A percentile compares a stretch with the other conserved stretches of the same genome.
These are phyloP conservation scores for Hirtodrosophila cameraria DNA, from an alignment of 2,888 invertebrate species.

Conservation along the genomic window DNA sequence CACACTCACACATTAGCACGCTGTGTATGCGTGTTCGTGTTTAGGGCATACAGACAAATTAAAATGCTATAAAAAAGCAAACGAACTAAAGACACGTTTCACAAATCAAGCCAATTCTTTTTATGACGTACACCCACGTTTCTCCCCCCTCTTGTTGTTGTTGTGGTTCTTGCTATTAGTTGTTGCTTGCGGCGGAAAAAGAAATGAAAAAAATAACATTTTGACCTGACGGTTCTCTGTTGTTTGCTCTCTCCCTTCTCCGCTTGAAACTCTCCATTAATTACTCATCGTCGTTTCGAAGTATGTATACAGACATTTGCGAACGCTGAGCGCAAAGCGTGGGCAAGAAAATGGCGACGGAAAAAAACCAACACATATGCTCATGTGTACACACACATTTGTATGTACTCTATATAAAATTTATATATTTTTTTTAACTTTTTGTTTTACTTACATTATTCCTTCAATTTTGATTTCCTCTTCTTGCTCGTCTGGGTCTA, in stretches of 20 bases:
- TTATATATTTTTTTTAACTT: not conserved
- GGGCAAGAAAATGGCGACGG: conserved; percentile 72
- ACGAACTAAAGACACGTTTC: conserved; percentile 78
- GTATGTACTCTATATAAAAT: conserved; percentile 19
- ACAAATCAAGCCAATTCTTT: conserved; percentile 77
- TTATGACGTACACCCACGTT: conserved; percentile 68
- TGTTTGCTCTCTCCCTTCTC: conserved; percentile 21
- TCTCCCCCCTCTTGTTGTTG: conserved; percentile 15
- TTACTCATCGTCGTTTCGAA: conserved; percentile 66
- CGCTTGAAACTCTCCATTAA: conserved; percentile 55
- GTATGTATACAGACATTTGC: conserved; percentile 67
- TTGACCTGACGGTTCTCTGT: conserved; percentile 16
- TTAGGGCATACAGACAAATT: conserved; percentile 74
- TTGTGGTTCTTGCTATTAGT: conserved; percentile 41
- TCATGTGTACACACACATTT: conserved; percentile 5
- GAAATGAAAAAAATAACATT: conserved; percentile 10
- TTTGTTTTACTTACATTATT: conserved; percentile 79
- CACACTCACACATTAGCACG: conserved; percentile 16
- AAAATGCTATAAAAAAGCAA: conserved; percentile 79
- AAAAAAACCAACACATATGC: conserved; percentile 58
- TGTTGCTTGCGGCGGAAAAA: conserved; percentile 37
- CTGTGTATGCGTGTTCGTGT: conserved; percentile 57
- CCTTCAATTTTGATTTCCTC: conserved; percentile 75
- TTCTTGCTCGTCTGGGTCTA: conserved; percentile 69
- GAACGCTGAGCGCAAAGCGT: conserved; percentile 47